Conservation (phyloP, 2,797 vertebrate species). For the Acrocephalus scirpaceus region DNA sequence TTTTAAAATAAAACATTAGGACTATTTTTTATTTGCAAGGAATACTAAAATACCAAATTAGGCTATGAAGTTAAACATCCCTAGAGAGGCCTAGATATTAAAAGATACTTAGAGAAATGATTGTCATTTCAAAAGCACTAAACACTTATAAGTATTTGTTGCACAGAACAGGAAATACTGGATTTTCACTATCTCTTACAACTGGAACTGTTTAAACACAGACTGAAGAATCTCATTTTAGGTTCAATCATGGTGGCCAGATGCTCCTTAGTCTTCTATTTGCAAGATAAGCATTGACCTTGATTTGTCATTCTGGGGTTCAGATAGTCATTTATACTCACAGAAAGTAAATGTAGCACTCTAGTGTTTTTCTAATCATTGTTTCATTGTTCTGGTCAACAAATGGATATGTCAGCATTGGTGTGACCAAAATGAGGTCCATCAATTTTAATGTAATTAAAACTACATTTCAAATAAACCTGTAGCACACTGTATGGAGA, state of each 20-base stretch:
- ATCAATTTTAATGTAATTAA: not conserved
- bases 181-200: not conserved
- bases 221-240: not conserved
- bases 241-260: not conserved
- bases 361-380: not conserved
- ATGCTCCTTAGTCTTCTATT: not conserved
- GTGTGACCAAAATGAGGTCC: not conserved
- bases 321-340: not conserved
- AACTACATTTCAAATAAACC: not conserved
- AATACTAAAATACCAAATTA: not conserved
- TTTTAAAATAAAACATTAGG: not conserved
- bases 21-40: not conserved
- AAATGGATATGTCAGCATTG: not conserved
- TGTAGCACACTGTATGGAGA: not conserved
- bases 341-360: not conserved
- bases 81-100: not conserved
- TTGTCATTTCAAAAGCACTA: conserved; percentile 5
- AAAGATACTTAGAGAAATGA: not conserved
- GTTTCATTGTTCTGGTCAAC: not conserved
- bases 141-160: not conserved
- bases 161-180: not conserved
- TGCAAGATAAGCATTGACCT: not conserved
- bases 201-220: not conserved
- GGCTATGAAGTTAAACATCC: not conserved
- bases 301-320: not conserved